Conservation (phyloP, 37 sponge, comb jelly and placozoan genomes). For the Amphimedon queenslandica region DNA sequence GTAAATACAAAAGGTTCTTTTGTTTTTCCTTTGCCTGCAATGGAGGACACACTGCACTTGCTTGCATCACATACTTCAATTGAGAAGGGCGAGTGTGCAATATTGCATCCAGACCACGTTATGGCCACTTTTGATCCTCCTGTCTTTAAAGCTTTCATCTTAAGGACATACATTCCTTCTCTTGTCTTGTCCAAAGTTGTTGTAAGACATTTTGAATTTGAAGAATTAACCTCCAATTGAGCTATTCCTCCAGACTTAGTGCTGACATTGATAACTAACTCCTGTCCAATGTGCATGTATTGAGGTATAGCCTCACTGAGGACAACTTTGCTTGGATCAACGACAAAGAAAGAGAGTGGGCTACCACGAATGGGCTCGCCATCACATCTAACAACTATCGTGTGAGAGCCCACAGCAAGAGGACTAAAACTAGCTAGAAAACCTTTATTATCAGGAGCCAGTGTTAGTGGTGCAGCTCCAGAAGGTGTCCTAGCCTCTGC, state of each 20-base stretch:
- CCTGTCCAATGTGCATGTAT: slow-evolving; percentile 48
- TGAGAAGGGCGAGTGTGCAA: slow-evolving; percentile 40
- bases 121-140: slow-evolving; percentile 32
- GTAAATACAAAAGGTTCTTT: slow-evolving; percentile 47
- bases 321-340: slow-evolving; percentile 53
- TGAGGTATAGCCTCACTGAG: slow-evolving; percentile 33
- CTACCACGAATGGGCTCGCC: slow-evolving; percentile 78
- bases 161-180: slow-evolving; percentile 5
- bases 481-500: slow-evolving; percentile 36
- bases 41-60: slow-evolving; percentile 59
- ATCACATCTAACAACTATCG: slow-evolving; percentile 66
- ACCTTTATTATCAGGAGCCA: slow-evolving; percentile 15
- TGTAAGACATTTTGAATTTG: slow-evolving; percentile 7
- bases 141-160: slow-evolving; percentile 15
- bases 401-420: slow-evolving; percentile 58
- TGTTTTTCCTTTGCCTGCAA: slow-evolving; percentile 36
- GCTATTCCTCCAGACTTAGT: slow-evolving; percentile 70
- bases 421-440: slow-evolving; percentile 44
- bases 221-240: slow-evolving; percentile 18
- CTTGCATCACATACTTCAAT: slow-evolving; percentile 74
- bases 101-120: slow-evolving; percentile 18
- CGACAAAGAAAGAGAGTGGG: slow-evolving; percentile 53
- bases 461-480: slow-evolving; percentile 26
- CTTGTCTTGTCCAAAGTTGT: not conserved
- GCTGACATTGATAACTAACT: slow-evolving; percentile 34